phyloP scores from a whole-genome alignment of 2,797 vertebrate species.

The Malacoctenus gilli region DNA sequence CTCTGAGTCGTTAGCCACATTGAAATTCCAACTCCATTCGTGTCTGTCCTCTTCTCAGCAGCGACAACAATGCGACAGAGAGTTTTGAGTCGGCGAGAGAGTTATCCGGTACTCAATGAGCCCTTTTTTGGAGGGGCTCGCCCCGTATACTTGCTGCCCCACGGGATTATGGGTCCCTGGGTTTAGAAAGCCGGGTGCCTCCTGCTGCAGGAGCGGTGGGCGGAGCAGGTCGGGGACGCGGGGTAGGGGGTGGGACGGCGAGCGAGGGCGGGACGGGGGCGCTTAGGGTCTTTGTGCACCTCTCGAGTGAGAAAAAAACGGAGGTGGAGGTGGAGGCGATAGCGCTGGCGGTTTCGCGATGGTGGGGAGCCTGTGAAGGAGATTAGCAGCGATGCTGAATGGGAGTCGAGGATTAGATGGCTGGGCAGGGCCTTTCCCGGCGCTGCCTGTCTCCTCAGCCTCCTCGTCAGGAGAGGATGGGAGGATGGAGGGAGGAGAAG shows the following conservation, averaged over 20 bases:
- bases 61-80: slow-evolving; percentile 71
- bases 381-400: slow-evolving; percentile 99
- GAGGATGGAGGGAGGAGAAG: slow-evolving; percentile 63
- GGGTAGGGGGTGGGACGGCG: slow-evolving; percentile 68
- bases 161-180: slow-evolving; percentile 70
- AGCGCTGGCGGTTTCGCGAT: slow-evolving; percentile 55
- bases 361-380: slow-evolving; percentile 74
- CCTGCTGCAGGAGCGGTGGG: slow-evolving; percentile 72
- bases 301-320: slow-evolving; percentile 78
- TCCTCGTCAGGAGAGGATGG: slow-evolving; percentile 63
- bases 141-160: slow-evolving; percentile 66
- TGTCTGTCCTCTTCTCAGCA: slow-evolving; percentile 71
- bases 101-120: slow-evolving; percentile 78
- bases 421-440: slow-evolving; percentile 73
- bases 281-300: slow-evolving; percentile 79
- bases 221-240: slow-evolving; percentile 72
- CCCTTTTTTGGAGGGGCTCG: slow-evolving; percentile 70
- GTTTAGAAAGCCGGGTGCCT: slow-evolving; percentile 71
- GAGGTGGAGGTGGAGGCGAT: slow-evolving; percentile 51
- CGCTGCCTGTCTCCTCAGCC: slow-evolving; percentile 70
- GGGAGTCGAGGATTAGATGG: slow-evolving; percentile 91
- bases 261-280: slow-evolving; percentile 62
- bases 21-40: slow-evolving; percentile 79
- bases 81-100: slow-evolving; percentile 70
- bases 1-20: slow-evolving; percentile 69